Conservation (phyloP, 1,140 invertebrate species). For the Melipona quadrifasciata region DNA sequence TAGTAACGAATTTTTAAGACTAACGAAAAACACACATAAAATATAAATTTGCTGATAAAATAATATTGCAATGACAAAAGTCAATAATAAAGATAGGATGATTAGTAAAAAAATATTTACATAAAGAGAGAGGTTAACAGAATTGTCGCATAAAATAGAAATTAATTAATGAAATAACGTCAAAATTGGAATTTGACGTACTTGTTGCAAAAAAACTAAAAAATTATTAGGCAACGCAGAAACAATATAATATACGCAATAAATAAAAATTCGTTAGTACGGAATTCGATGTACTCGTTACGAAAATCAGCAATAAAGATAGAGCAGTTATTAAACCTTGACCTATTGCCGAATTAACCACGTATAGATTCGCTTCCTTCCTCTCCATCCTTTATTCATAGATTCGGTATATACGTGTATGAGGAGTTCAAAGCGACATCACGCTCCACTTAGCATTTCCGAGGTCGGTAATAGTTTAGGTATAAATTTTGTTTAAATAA, state of each 20-base stretch:
- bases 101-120: background rate
- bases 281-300: background rate
- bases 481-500: background rate
- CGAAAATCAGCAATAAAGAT: background rate
- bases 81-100: background rate
- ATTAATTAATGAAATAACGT: background rate
- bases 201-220: background rate
- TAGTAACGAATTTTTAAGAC: background rate
- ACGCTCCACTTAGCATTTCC: background rate
- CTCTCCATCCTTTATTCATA: conserved; percentile 21
- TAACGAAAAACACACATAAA: background rate
- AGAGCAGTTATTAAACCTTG: conserved; percentile 14
- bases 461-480: background rate
- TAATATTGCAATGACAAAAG: background rate
- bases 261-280: background rate
- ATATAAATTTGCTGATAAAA: background rate
- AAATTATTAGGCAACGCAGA: too few relatives aligned
- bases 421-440: background rate
- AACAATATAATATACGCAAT: too few relatives aligned
- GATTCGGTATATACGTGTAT: background rate
- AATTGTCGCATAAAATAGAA: background rate
- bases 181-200: background rate
- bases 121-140: background rate
- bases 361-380: background rate
- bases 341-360: conserved; percentile 29